These are phyloP conservation scores for Microtus pennsylvanicus DNA, from an alignment of 2,113 vertebrate species.

Conservation along the genomic window DNA sequence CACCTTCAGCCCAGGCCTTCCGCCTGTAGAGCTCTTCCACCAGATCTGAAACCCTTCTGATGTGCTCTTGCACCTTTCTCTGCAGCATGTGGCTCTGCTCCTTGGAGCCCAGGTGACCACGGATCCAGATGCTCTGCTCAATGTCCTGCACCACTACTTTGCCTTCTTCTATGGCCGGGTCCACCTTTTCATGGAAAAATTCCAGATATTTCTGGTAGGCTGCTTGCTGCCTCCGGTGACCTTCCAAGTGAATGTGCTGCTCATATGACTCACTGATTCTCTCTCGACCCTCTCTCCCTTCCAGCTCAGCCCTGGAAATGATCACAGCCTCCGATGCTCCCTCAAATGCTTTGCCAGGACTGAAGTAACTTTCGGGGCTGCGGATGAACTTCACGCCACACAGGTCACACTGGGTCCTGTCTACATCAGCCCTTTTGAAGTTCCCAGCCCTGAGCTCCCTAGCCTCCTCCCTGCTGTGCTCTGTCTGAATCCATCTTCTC, in stretches of 20 bases:
- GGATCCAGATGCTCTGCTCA: constrained; percentile 64
- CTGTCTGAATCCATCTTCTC: constrained; percentile 79
- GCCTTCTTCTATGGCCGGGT: constrained; percentile 81
- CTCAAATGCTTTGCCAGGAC: constrained; percentile 70
- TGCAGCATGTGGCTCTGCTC: constrained; percentile 84
- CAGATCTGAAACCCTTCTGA: constrained; percentile 82
- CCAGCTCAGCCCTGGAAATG: constrained; percentile 40
- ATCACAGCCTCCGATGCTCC: constrained; percentile 65
- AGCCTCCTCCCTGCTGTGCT: constrained; percentile 47
- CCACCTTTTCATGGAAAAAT: constrained; percentile 84
- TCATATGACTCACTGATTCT: constrained; percentile 75
- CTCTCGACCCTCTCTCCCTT: constrained; percentile 73
- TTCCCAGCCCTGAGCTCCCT: constrained; percentile 76
- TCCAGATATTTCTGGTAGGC: constrained; percentile 83
- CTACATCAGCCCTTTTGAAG: constrained; percentile 89
- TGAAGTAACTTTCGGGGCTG: constrained; percentile 77
- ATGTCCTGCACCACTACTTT: constrained; percentile 81
- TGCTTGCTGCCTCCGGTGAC: constrained; percentile 81
- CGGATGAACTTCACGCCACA: constrained; percentile 88
- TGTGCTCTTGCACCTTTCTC: constrained; percentile 86
- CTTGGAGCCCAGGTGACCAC: constrained; percentile 76
- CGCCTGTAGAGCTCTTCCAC: constrained; percentile 86
- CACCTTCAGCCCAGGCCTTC: constrained; percentile 89
- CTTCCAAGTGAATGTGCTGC: constrained; percentile 80
- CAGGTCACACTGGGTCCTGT: constrained; percentile 89